Evolutionary conservation across 2,113 vertebrate species (phyloP), one percentile per base, ranked within the genome.

Genomic region (Caloenas nicobarica): DNA sequence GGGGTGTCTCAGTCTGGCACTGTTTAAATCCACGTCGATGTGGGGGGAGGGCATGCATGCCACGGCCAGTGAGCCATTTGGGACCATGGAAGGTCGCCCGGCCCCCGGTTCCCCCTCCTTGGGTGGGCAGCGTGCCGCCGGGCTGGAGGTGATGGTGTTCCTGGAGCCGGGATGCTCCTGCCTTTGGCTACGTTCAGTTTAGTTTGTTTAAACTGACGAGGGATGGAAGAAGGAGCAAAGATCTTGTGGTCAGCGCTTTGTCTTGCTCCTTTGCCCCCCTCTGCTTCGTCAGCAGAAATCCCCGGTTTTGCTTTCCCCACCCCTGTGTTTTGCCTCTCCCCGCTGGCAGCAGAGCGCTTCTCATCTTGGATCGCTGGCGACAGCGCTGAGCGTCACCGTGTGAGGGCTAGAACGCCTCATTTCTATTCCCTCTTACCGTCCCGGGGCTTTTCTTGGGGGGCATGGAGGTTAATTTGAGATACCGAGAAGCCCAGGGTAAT

Each of bases 61-160:
- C 25, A 5, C 1, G 3, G 16, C 53, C 22, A 23, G 42, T 0
- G 3, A 33, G n/a, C 22, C 0, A 2, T 28, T 1, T 9, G 18
- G 10, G 62, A n/a, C 34, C 6, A 1, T 5, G 62, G 34, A 54
- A 89, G 68, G 38, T 68, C 8, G 0, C 22, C 21, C 26, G 9
- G 3, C 38, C 16, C 44, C 21, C 36, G 11, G 2, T n/a, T 10
- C 14, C 9, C 18, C 72, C 23, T 9, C 24, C 36, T 36, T 4
- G 2, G 13, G 16, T 1, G 26, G 38, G 76, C 12, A 42, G 10
- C 1, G 10, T 48, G 22, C 56, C 2, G 23, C 54, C 4, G 7
- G 57, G n/a, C 33, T 36, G 56, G 57, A 29, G 13, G 3, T 16
- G n/a, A 16, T 1, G 23, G 5, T 16, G 34, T 64, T 19, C 64